Conservation (phyloP, 2,888 invertebrate genomes). For the Acrobasis consociella region DNA sequence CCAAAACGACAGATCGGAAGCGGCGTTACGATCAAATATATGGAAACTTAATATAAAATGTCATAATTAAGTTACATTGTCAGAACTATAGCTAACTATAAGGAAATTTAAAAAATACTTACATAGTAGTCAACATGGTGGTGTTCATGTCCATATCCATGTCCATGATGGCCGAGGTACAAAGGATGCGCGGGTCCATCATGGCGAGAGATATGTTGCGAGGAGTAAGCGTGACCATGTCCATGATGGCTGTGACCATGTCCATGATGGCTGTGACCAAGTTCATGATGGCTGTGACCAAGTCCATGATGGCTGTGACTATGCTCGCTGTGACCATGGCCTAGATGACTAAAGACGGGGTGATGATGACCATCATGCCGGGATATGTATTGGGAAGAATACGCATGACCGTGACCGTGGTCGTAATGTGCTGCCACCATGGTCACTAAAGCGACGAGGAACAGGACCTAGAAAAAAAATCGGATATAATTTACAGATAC, state of each 20-base stretch:
- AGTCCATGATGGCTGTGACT: conserved; percentile 3
- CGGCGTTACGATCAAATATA: no score
- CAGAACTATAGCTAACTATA: no score
- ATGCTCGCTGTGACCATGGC: background rate
- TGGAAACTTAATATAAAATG: no score
- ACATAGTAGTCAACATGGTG: conserved; percentile 39
- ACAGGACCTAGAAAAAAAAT: conserved; percentile 31
- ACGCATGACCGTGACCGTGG: conserved; percentile 26
- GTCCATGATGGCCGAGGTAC: conserved; percentile 37
- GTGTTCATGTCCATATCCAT: conserved; percentile 37
- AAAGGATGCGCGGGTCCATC: conserved; percentile 28
- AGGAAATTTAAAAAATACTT: conserved; percentile 24
- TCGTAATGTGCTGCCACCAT: conserved; percentile 24
- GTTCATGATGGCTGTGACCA: conserved; percentile 2
- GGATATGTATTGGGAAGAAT: conserved; percentile 32
- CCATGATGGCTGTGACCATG: conserved; percentile 23
- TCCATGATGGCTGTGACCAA: background rate
- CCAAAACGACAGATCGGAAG: no score
- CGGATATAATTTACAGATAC: background rate
- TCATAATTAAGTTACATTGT: no score
- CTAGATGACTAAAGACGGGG: conserved; percentile 21
- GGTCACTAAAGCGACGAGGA: conserved; percentile 31
- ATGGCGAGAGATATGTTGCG: conserved; percentile 32
- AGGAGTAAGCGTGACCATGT: conserved; percentile 28
- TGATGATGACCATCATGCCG: conserved; percentile 27